Base-by-base conservation (phyloP, 2,113 vertebrate genomes). In the human region DNA sequence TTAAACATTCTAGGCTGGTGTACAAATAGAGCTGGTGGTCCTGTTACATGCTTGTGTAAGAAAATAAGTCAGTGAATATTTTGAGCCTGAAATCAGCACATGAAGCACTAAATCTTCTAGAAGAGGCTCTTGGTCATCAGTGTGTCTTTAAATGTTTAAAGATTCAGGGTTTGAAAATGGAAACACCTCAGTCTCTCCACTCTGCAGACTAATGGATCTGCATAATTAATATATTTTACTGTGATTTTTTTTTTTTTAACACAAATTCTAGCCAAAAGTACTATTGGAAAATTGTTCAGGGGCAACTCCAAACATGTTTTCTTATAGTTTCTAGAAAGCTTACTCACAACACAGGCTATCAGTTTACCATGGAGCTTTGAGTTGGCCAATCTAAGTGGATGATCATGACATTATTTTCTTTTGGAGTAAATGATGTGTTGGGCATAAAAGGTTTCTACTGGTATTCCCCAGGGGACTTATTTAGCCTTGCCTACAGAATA, bases 111-210 rank as follows among this genome's bases (percentile, higher is more conserved):
- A 81, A 1, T 93, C 48, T n/a, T 92, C 30, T 55, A 50, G 11
- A 83, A 85, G 68, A 94, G 32, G 11, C n/a, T 89, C 27, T 75
- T 35, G 50, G 48, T 95, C 52, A 80, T 23, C 8, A 1, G 1
- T 45, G 30, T 92, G 2, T 96, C 94, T 98, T 93, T 90, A 82
- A 97, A 96, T 82, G 81, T 97, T 96, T 97, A 82, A 97, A 97
- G 96, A 87, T 32, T 66, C 4, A 57, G 20, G 76, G 18, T 83
- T 84, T 70, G 61, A 93, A 97, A 96, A 73, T 43, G 79, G 90
- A 97, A 96, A 75, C 12, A 40, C 40, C 84, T 86, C 30, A 20
- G 22, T 86, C 73, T 64, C 61, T 95, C 30, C 35, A 50, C 61
- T 72, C 32, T 89, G 76, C 64, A 92, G 83, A 87, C 78, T 91